Evolutionary conservation across 2,888 invertebrate species (phyloP).

Genomic region (Bugulina stolonifera): DNA sequence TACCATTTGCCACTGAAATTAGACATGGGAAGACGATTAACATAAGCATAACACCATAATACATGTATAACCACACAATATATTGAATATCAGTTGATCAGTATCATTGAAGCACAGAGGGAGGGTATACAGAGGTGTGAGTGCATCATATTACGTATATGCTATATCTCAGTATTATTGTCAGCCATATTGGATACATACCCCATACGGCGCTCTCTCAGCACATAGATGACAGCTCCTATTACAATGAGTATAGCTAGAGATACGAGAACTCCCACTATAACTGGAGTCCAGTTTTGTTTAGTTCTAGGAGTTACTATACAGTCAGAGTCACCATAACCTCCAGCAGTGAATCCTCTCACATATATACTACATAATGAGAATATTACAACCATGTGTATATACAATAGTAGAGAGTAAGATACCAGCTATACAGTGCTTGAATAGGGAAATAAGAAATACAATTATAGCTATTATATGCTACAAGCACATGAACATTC

Average conservation of each 20-base stretch:
- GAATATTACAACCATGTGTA: not conserved
- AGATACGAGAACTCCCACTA: not conserved
- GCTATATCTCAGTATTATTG: no score
- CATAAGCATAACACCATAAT: no score
- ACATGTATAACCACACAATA: no score
- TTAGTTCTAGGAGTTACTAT: not conserved
- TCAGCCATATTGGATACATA: not conserved
- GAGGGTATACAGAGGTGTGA: no score
- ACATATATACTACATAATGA: constrained; percentile 7
- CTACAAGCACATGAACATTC: no score
- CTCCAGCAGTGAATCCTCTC: constrained; percentile 15
- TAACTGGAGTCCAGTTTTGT: not conserved
- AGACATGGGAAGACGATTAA: no score
- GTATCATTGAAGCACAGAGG: no score
- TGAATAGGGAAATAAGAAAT: not conserved
- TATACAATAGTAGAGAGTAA: not conserved
- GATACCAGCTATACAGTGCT: not conserved
- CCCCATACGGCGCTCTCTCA: not conserved
- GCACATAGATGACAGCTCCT: not conserved
- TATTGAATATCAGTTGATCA: no score
- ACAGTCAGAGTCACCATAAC: constrained; percentile 8
- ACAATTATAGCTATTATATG: not conserved
- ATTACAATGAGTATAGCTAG: not conserved
- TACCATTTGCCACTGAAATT: no score
- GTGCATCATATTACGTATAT: no score